Evolutionary conservation across 2,888 invertebrate genomes (phyloP).

Genomic region (Gastracanthus pulcherrimus): DNA sequence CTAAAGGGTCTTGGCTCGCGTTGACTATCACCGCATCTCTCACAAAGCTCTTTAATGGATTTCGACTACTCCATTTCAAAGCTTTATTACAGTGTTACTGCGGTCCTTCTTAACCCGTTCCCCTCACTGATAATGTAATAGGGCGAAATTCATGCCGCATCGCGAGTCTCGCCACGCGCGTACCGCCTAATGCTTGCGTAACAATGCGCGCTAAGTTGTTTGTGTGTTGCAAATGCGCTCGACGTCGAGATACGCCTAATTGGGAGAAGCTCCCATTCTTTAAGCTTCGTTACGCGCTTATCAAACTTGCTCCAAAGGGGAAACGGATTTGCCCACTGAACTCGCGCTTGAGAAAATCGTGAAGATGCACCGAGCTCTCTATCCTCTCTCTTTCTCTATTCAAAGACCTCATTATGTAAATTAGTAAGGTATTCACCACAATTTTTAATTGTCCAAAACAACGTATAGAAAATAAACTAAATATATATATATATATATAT

Average conservation of each 20-base stretch:
- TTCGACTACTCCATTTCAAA: conserved; percentile 1
- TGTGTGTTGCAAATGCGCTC: no score
- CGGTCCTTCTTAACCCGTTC: neutral
- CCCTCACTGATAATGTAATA: neutral
- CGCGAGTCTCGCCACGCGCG: neutral
- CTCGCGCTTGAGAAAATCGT: neutral
- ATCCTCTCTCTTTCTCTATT: neutral
- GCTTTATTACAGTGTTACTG: neutral
- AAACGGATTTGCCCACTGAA: neutral
- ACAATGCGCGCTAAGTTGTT: conserved; percentile 1
- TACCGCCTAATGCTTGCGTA: neutral
- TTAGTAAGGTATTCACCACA: neutral
- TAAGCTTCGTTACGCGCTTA: conserved; percentile 10
- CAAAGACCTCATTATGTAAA: neutral
- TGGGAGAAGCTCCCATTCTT: neutral
- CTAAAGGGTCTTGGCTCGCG: no score
- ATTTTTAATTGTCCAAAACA: no score
- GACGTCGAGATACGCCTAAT: no score
- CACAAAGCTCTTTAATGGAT: conserved; percentile 15
- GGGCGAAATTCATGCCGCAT: conserved; percentile 15
- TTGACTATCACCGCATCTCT: neutral
- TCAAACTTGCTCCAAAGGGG: conserved; percentile 7
- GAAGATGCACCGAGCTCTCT: neutral
- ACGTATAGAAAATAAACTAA: no score
- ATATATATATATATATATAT: no score